Evolutionary conservation across 1,140 invertebrate genomes (phyloP), one percentile per base, ranked within the genome.

Genomic region (Atta colombica): DNA sequence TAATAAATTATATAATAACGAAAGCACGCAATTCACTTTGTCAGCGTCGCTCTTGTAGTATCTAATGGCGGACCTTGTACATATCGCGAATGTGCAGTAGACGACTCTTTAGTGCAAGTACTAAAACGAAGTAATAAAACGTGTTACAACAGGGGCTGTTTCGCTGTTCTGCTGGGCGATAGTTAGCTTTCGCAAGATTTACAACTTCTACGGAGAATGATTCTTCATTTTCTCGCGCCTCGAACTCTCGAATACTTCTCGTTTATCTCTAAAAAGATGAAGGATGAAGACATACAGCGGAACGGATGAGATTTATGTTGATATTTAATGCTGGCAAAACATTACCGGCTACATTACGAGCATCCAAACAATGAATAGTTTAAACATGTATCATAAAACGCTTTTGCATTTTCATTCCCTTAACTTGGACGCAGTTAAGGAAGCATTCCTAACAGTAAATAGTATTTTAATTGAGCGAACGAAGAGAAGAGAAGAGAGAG

Each of bases 141-240:
- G 58, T 16, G 66, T 65, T 85, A 69, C 25, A 69, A 74, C 31
- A 3, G 80, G 58, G 12, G 63, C 35, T 78, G 61, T 88, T 90
- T 72, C 69, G 45, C 25, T 31, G 63, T 77, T n/a, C 65, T 71
- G 69, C 74, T 31, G 18, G 45, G 28, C 74, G 66, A 87, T 90
- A 89, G 77, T 85, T 85, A 85, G 75, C 86, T 89, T 63, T 60
- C 45, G 12, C 8, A 51, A 85, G 86, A 89, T 90, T 90, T 89
- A 87, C 89, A 87, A 80, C 86, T 80, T 87, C 71, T 87, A 87
- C 63, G 21, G 68, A 69, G 55, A 71, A 77, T 86, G 77, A 82
- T 88, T 71, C 88, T 77, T 89, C 86, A 69, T 82, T 90, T 82
- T 78, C 31, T 61, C 51, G 31, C 63, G 21, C 51, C 35, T 53